phyloP scores from a whole-genome alignment of 2,888 invertebrate species.

The Lochmaea capreae region DNA sequence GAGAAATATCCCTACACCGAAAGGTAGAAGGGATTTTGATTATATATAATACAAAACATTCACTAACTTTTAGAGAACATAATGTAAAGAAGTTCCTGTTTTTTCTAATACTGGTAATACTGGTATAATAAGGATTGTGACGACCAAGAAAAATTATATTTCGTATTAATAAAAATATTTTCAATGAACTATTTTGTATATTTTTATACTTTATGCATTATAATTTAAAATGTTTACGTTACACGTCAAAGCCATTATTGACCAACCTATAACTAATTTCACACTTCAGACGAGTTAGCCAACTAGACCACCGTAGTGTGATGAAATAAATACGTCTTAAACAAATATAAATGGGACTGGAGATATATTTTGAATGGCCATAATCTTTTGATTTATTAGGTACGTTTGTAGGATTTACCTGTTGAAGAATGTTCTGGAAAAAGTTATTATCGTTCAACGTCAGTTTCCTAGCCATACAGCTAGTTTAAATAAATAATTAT shows the following conservation, averaged over 20 bases:
- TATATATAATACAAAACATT: too few species aligned
- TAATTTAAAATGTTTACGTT: not conserved
- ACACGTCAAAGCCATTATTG: not conserved
- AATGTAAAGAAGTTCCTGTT: too few species aligned
- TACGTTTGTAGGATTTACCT: not conserved
- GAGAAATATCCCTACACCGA: too few species aligned
- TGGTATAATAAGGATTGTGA: not conserved
- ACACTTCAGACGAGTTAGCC: not conserved
- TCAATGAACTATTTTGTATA: not conserved
- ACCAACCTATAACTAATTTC: conserved; percentile 1
- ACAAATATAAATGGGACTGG: not conserved
- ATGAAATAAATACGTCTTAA: not conserved
- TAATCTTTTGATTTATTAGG: not conserved
- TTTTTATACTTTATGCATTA: not conserved
- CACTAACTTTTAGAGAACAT: too few species aligned
- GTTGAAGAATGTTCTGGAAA: not conserved
- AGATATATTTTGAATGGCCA: not conserved
- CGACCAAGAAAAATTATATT: not conserved
- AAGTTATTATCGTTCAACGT: not conserved
- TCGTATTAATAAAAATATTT: not conserved
- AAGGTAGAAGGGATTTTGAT: too few species aligned
- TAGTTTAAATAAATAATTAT: too few species aligned
- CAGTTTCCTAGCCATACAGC: too few species aligned
- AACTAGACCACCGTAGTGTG: not conserved
- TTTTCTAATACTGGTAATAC: too few species aligned